Percentiles rank a stretch among this genome's conserved stretches.
phyloP scores from a whole-genome alignment of 2,797 vertebrate genomes.

The Spheniscus humboldti region DNA sequence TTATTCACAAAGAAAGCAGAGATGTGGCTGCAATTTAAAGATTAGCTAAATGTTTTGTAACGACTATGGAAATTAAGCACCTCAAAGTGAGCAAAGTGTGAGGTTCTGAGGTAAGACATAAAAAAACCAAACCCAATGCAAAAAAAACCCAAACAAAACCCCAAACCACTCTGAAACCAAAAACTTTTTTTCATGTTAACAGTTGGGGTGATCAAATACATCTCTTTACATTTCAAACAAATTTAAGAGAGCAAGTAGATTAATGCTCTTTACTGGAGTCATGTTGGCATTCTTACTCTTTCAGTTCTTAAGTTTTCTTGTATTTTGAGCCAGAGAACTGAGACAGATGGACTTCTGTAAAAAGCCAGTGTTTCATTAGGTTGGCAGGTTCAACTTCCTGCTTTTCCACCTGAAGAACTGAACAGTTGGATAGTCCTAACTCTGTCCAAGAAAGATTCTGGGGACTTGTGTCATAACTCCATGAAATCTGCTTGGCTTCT shows the following conservation, averaged over 20 bases:
- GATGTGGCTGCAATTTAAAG: neutral
- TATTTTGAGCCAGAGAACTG: neutral
- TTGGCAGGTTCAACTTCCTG: neutral
- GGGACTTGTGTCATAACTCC: neutral
- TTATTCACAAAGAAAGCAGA: neutral
- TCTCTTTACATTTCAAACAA: neutral
- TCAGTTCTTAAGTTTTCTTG: neutral
- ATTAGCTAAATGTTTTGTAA: neutral
- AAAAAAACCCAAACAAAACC: neutral
- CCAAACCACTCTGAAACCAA: neutral
- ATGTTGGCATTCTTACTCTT: neutral
- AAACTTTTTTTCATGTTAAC: neutral
- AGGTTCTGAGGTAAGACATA: neutral
- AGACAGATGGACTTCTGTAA: constrained; percentile 20
- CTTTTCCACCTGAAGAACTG: neutral
- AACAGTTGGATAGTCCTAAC: neutral
- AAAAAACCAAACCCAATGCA: neutral
- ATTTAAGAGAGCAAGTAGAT: neutral
- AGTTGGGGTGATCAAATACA: neutral
- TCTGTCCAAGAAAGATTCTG: neutral
- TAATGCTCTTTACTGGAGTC: neutral
- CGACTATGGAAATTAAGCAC: neutral
- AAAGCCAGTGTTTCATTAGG: neutral
- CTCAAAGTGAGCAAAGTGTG: neutral
- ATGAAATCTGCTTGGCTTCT: neutral